Evolutionary conservation across 2,888 invertebrate genomes (phyloP), one percentile per base, ranked within the genome.

Genomic region (Ormyrus thymus): DNA sequence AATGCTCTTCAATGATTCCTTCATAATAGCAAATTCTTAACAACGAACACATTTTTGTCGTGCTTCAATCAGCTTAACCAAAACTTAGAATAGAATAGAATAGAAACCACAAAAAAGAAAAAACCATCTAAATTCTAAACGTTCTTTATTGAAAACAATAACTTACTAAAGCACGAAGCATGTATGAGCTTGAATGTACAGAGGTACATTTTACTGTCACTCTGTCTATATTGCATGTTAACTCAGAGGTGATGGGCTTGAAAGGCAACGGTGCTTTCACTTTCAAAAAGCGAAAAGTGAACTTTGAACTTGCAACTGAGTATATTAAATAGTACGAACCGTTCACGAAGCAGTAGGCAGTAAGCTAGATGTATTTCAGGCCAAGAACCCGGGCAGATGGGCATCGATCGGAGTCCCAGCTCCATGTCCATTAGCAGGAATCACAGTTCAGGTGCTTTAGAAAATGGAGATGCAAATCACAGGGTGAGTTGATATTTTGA

Each of bases 361-460:
- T 89, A 88, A 89, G 88, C 86, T 85, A 86, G 87, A 83, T 83
- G 76, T 82, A 84, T 87, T 89, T 85, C 88, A 90, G 91, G 91
- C 89, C 91, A 91, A 86, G 92, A 93, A 79, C 85, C 88, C 73
- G 86, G 87, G 10, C 62, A 15, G 13, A 50, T 70, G 9, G 87
- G 82, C 82, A 94, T 95, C 92, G 93, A 95, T 66, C 94, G 95
- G 89, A 97, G 96, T 90, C 95, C 95, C 59, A 97, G 96, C 90
- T 94, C 93, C 85, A 91, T 94, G 78, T 96, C 96, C 46, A 96
- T 97, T 92, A 93, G 93, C 84, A 92, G 96, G 81, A 96, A 96
- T 88, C 94, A 94, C 81, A 96, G 96, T 88, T 92, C 94, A 45
- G 91, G 89, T 61, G 92, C 92, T 81, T 89, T 93, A 75, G 90